These are phyloP conservation scores for Napeogenes sylphis DNA, from an alignment of 2,888 invertebrate species.

Conservation along the genomic window DNA sequence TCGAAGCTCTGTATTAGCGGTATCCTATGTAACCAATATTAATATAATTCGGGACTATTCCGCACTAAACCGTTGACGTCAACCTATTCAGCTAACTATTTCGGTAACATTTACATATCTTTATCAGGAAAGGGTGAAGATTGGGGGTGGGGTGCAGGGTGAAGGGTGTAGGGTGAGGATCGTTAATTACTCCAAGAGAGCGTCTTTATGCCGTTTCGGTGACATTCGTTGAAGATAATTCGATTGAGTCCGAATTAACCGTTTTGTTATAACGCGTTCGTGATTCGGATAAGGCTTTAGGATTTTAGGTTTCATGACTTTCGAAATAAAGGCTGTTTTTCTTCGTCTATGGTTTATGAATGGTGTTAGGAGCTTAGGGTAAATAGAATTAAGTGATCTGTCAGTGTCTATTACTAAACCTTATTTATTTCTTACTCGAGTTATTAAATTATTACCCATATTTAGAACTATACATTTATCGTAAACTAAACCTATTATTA, in stretches of 20 bases:
- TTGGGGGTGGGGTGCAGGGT: slow-evolving; percentile 43
- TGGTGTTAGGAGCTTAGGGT: slow-evolving; percentile 13
- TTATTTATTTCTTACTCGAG: no score
- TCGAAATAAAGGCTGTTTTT: slow-evolving; percentile 16
- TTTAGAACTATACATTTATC: background rate
- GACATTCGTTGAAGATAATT: slow-evolving; percentile 63
- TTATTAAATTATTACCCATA: slow-evolving; percentile 5
- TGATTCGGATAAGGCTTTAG: slow-evolving; percentile 36
- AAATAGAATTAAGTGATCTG: no score
- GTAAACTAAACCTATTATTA: no score
- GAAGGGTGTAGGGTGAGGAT: slow-evolving; percentile 28
- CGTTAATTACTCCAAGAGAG: slow-evolving; percentile 61
- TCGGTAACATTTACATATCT: slow-evolving; percentile 63
- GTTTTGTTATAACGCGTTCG: slow-evolving; percentile 40
- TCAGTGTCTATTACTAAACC: no score
- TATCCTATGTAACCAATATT: slow-evolving; percentile 7
- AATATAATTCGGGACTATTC: slow-evolving; percentile 4
- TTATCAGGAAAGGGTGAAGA: slow-evolving; percentile 71
- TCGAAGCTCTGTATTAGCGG: background rate
- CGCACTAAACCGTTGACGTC: slow-evolving; percentile 17
- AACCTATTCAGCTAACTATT: slow-evolving; percentile 21
- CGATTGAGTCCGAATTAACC: slow-evolving; percentile 64
- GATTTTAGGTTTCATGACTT: slow-evolving; percentile 19
- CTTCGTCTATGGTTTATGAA: slow-evolving; percentile 17
- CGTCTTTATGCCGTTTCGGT: slow-evolving; percentile 63